Base-by-base conservation (phyloP, 2,888 invertebrate species). In the Pristionchus maxplancki region DNA sequence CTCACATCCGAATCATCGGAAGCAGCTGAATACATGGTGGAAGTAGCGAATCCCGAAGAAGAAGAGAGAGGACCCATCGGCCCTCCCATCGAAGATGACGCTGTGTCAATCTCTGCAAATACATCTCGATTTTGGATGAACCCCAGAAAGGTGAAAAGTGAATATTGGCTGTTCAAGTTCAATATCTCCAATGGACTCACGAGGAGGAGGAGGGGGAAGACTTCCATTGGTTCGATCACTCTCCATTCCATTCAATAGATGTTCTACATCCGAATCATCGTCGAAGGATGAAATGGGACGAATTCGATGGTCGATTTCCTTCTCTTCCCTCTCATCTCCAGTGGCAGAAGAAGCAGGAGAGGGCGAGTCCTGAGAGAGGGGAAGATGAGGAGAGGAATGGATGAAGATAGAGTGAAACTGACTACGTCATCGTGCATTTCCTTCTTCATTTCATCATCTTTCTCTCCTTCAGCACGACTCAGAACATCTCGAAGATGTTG, bases 11-110 rank as follows among this genome's bases (percentile, higher is more conserved):
- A 87, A n/a, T 87, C 87, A 74, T 87, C 87, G 1, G 87, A 87
- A 24, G 87, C 87, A 24, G 87, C 87, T 50, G 87, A 87, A 20
- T 87, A 87, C 87, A 87, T 87, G 0, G 87, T 87, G 20, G 87
- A 74, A 48, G 87, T 53, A 20, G 87, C 67, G 40, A 85, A 62
- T 37, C 62, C 62, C 11, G 64, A 62, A 28, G 85, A 85, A 15
- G 85, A 85, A 44, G 64, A 64, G 40, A 67, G 44, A 37, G 67
- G 85, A 28, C 40, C 64, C 9, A 31, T n/a, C 8, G 67, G 15
- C 11, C 24, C 17, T 15, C 31, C 34, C 11, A 44, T 64, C 9
- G 85, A 44, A 13, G 85, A n/a, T 11, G 85, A 62, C 1, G 85
- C 9, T 8, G 44, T 85, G 28, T 62, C 62, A 44, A 85, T 62